A percentile compares a stretch with the other conserved stretches of the same genome.
Evolutionary conservation across 2,888 invertebrate genomes (phyloP).

Genomic region (Helleia helle): DNA sequence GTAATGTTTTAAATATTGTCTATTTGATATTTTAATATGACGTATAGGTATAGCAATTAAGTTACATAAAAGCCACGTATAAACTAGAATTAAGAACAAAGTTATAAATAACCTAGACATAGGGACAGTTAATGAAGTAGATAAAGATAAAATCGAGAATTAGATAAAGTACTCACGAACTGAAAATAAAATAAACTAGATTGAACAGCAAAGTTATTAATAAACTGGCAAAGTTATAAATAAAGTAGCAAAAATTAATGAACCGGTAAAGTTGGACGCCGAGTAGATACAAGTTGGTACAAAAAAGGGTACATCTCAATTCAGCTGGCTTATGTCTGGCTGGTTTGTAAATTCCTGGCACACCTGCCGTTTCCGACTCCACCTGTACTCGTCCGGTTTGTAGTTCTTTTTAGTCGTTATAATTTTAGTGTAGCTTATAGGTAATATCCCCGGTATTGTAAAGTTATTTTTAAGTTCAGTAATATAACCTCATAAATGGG

Average conservation of each 20-base stretch:
- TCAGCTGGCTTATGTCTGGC: constrained; percentile 20
- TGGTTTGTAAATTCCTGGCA: too few relatives aligned
- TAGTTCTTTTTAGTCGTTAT: constrained; percentile 6
- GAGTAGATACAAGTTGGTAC: neutral
- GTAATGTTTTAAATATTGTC: too few relatives aligned
- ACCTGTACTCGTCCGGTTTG: constrained; percentile 21
- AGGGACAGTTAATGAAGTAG: neutral
- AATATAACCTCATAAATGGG: too few relatives aligned
- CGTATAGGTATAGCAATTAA: too few relatives aligned
- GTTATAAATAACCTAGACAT: neutral
- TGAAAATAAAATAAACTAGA: neutral
- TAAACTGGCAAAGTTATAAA: neutral
- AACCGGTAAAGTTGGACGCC: neutral
- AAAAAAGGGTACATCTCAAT: constrained; percentile 11
- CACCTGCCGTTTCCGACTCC: constrained; percentile 23
- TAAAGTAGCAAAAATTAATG: neutral
- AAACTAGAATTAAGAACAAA: neutral
- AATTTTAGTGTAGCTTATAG: neutral
- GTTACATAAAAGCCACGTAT: too few relatives aligned
- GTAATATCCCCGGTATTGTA: too few relatives aligned
- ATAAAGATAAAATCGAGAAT: neutral
- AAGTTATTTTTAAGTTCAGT: too few relatives aligned
- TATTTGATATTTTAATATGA: too few relatives aligned
- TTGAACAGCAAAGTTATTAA: neutral
- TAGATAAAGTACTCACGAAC: too few relatives aligned